Conservation (phyloP, 2,797 vertebrate genomes). For the Diplodus sargus region DNA sequence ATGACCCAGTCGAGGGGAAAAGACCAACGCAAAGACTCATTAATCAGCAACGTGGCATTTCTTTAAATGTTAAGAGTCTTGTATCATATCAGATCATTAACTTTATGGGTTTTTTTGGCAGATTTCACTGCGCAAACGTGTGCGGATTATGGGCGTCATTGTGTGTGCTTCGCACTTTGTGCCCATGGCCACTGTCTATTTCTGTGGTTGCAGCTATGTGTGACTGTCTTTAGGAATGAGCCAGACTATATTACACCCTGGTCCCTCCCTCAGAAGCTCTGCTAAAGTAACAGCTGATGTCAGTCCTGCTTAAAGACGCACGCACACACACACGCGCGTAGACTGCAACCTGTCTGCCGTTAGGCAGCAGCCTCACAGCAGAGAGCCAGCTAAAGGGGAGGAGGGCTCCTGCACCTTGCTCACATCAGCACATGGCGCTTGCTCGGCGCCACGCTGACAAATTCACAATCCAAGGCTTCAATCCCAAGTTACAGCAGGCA, state of each 20-base stretch:
- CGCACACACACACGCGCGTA: conserved; percentile 40
- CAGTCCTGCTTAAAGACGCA: conserved; percentile 75
- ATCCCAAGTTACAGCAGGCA: conserved; percentile 60
- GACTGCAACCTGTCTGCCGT: conserved; percentile 56
- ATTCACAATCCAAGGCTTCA: conserved; percentile 58
- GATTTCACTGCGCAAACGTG: conserved; percentile 4
- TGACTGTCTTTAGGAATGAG: conserved; percentile 81
- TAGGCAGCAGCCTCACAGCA: conserved; percentile 51
- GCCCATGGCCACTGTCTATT: conserved; percentile 75
- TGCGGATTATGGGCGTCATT: conserved; percentile 50
- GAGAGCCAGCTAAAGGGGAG: conserved; percentile 59
- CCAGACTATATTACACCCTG: conserved; percentile 80
- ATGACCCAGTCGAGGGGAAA: background rate
- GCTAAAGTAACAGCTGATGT: conserved; percentile 77
- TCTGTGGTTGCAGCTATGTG: conserved; percentile 82
- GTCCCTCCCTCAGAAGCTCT: conserved; percentile 77
- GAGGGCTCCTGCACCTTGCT: conserved; percentile 57
- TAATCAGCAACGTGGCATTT: background rate
- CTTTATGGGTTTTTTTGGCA: background rate
- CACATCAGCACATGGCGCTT: conserved; percentile 62
- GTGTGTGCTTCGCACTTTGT: conserved; percentile 63
- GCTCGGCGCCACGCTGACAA: conserved; percentile 58
- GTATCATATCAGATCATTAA: background rate
- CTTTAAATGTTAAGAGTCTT: background rate
- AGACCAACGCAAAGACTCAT: background rate